Evolutionary conservation across 2,113 vertebrate species (phyloP), one percentile per base, ranked within the genome.

Genomic region (Piprites chloris): DNA sequence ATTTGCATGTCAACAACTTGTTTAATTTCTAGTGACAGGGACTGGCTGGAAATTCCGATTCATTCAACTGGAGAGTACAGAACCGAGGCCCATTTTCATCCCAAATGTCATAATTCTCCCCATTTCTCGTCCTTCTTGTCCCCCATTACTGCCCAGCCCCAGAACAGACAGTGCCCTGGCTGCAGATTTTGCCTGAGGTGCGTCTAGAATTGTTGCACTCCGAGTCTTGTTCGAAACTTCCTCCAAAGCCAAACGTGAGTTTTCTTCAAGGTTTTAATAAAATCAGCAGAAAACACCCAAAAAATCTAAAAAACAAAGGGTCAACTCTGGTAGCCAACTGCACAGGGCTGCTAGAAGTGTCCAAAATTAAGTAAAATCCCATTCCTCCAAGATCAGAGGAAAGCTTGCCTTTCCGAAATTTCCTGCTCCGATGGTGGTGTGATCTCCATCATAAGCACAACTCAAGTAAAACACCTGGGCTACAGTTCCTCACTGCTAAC

Each of bases 381-480:
- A 46, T 50, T 77, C 30, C 23, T 72, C 42, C 30, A 55, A 47
- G 50, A 22, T 19, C 73, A 41, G 18, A 47, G 12, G 17, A 49
- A 71, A 85, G 14, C 15, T 71, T 46, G 3, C 2, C 23, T 61
- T 90, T 44, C 69, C 44, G 33, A 23, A 50, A 33, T 77, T 44
- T 77, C 39, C 26, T 35, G 6, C 16, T 47, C 8, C 7, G 0
- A 18, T 26, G 17, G 63, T 55, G 33, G 63, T 55, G 33, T 26
- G 32, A 49, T 69, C 27, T 37, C 73, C 49, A 20, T 37, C 55
- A 56, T 9, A 65, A n/a, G 32, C 33, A 41, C 32, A 49, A 39
- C 32, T 83, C 37, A 19, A 62, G 28, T 22, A 65, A 74, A 79
- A 79, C 18, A 23, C 0, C 0, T 3, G 42, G 33, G 20, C 28